Evolutionary conservation across 2,113 vertebrate species (phyloP).

Genomic region (Phodopus roborovskii): DNA sequence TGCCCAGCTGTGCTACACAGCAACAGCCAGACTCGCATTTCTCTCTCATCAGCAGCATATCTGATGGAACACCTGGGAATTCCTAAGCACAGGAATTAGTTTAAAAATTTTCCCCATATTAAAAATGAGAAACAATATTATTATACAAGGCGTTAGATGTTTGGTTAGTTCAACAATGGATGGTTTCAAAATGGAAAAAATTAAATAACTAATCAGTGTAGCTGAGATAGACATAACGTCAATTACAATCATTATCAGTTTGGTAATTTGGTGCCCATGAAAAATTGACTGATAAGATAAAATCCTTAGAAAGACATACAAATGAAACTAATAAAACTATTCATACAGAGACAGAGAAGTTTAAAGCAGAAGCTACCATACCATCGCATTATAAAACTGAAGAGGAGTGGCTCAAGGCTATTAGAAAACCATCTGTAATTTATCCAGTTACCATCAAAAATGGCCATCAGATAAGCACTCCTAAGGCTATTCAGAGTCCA

Average conservation of each 20-base stretch:
- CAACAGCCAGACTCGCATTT: neutral
- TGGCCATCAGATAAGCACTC: too few species aligned
- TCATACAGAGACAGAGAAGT: neutral
- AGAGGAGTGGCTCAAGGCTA: neutral
- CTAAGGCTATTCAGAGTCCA: neutral
- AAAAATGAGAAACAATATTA: neutral
- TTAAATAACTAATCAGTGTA: neutral
- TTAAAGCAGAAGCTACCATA: neutral
- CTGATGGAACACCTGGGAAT: neutral
- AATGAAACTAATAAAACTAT: neutral
- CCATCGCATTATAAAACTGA: neutral
- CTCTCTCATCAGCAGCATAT: neutral
- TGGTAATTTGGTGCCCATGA: neutral
- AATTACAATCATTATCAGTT: neutral
- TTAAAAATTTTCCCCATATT: neutral
- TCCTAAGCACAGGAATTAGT: neutral
- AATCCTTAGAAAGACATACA: neutral
- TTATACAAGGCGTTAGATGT: neutral
- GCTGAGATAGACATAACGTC: neutral
- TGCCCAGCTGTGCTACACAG: neutral
- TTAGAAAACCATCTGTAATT: neutral
- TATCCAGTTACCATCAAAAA: neutral
- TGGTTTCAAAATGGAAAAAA: neutral
- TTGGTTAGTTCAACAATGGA: neutral
- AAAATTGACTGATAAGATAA: neutral